A percentile compares a stretch with the other conserved stretches of the same genome.
Conservation (phyloP, 2,797 vertebrate species). For the Nothura maculosa region DNA sequence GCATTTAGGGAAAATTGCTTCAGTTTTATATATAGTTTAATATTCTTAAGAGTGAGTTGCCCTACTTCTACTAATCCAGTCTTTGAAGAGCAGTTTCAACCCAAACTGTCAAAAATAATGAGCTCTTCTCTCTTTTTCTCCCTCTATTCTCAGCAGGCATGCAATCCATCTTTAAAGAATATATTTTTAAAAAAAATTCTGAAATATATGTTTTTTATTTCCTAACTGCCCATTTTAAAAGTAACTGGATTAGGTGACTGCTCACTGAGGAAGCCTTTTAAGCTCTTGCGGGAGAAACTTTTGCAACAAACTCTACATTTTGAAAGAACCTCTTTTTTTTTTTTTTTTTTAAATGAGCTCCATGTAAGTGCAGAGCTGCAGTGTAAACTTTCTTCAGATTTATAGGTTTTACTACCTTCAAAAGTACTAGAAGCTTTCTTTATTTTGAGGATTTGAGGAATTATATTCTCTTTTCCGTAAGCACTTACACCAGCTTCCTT, state of each 20-base stretch:
- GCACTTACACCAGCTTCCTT: background rate
- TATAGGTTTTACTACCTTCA: background rate
- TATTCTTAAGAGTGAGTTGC: background rate
- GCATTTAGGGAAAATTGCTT: background rate
- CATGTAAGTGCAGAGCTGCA: fast-evolving
- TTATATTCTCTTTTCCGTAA: fast-evolving
- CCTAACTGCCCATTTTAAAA: background rate
- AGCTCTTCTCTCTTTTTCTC: background rate
- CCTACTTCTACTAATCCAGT: background rate
- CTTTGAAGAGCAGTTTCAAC: background rate
- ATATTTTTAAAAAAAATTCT: background rate
- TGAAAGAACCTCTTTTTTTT: background rate
- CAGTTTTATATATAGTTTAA: background rate
- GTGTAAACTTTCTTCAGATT: background rate
- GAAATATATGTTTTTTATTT: background rate
- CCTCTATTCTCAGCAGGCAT: background rate
- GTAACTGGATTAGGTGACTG: background rate
- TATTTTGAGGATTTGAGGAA: background rate
- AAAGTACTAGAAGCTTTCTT: background rate
- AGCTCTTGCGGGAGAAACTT: background rate
- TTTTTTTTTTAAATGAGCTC: background rate
- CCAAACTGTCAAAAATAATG: background rate
- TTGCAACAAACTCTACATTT: background rate
- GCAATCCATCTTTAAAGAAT: background rate
- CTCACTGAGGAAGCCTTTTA: background rate